Evolutionary conservation across 2,888 invertebrate species (phyloP).

Genomic region (Zhengitettix transpicula): DNA sequence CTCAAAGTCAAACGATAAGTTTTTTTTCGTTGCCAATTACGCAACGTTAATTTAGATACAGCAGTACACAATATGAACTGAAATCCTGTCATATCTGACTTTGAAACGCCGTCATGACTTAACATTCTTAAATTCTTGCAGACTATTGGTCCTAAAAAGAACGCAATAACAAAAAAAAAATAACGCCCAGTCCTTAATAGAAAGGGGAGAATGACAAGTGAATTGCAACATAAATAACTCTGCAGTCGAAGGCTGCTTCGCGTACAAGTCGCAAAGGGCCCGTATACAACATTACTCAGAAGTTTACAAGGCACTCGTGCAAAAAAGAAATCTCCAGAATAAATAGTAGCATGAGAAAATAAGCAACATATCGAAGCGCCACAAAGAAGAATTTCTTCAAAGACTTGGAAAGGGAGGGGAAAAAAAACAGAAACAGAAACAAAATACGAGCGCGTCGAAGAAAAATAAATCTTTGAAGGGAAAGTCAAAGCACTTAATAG

Average conservation of each 20-base stretch:
- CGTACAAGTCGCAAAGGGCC: too few species aligned
- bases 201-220: background rate
- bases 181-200: too few species aligned
- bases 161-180: too few species aligned
- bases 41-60: too few species aligned
- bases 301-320: background rate
- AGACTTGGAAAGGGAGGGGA: background rate
- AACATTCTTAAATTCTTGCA: too few species aligned
- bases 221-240: background rate
- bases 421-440: background rate
- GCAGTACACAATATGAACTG: too few species aligned
- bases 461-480: background rate
- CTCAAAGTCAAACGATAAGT: too few species aligned
- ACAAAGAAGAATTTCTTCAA: background rate
- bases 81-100: too few species aligned
- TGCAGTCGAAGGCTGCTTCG: background rate
- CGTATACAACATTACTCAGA: too few species aligned
- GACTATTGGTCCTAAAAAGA: too few species aligned
- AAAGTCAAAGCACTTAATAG: background rate
- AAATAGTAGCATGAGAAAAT: background rate
- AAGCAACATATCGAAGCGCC: background rate
- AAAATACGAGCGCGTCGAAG: background rate
- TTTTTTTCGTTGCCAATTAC: too few species aligned
- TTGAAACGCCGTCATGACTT: too few species aligned
- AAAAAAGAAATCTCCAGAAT: background rate